Conservation (phyloP, 2,888 invertebrate genomes). For the Torymus tubicola region DNA sequence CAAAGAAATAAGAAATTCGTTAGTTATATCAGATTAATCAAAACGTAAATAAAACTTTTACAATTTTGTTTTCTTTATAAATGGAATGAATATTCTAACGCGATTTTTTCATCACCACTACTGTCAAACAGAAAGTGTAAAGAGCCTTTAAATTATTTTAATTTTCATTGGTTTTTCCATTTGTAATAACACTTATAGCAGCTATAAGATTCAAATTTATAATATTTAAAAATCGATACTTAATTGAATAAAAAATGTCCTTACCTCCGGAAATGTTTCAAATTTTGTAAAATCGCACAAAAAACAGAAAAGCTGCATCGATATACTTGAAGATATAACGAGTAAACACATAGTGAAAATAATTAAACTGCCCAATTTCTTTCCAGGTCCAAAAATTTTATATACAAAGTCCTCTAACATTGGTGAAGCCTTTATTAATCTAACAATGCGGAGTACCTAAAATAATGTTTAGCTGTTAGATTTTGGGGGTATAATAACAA, state of each 20-base stretch:
- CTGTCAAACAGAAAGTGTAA: too few relatives aligned
- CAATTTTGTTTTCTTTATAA: too few relatives aligned
- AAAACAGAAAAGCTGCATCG: conserved; percentile 99
- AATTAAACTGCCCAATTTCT: conserved; percentile 99
- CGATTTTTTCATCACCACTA: too few relatives aligned
- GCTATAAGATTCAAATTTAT: neutral
- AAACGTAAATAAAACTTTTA: too few relatives aligned
- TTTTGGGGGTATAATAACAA: too few relatives aligned
- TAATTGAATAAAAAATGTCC: neutral
- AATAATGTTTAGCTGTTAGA: neutral
- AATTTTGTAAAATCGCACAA: conserved; percentile 96
- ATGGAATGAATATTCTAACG: too few relatives aligned
- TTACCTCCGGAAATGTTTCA: conserved; percentile 94
- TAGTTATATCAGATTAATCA: too few relatives aligned
- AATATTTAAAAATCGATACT: neutral
- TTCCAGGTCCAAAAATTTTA: conserved; percentile 95
- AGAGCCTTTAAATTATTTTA: too few relatives aligned
- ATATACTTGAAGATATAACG: conserved; percentile 98
- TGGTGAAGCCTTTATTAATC: conserved; percentile 98
- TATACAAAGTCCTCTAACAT: conserved; percentile 98
- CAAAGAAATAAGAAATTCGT: too few relatives aligned
- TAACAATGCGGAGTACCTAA: conserved; percentile 93
- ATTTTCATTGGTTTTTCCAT: too few relatives aligned
- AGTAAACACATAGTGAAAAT: conserved; percentile 99
- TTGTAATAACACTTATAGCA: too few relatives aligned